Conservation (phyloP, 2,888 invertebrate genomes). For the Macrosoma leucophasiata region DNA sequence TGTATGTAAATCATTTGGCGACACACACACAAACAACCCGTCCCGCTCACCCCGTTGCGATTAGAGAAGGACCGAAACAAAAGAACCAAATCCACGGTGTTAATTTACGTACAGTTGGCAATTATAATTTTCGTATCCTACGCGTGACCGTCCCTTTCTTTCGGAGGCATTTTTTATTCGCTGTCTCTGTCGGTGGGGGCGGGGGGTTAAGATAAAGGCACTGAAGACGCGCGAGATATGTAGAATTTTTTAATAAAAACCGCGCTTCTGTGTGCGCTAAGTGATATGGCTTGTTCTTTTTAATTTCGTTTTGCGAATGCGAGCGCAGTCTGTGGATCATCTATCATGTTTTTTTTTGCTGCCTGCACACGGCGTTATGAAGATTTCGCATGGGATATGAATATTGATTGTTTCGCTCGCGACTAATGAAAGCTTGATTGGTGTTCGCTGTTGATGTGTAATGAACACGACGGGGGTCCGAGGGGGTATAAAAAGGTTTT, state of each 20-base stretch:
- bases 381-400: conserved; percentile 73
- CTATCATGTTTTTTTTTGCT: conserved; percentile 55
- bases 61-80: conserved; percentile 38
- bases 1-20: conserved; percentile 62
- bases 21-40: conserved; percentile 47
- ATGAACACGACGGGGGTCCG: conserved; percentile 36
- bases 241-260: conserved; percentile 73
- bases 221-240: conserved; percentile 71
- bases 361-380: conserved; percentile 43
- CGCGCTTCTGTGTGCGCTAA: conserved; percentile 72
- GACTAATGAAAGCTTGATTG: conserved; percentile 72
- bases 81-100: conserved; percentile 61
- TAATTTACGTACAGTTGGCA: conserved; percentile 74
- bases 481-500: conserved; percentile 47
- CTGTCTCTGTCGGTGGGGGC: conserved; percentile 49
- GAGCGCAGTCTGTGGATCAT: conserved; percentile 57
- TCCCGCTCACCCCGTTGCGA: conserved; percentile 36
- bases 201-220: conserved; percentile 61
- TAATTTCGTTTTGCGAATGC: conserved; percentile 69
- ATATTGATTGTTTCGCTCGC: conserved; percentile 67
- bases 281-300: conserved; percentile 76
- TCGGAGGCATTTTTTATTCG: conserved; percentile 52
- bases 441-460: conserved; percentile 62
- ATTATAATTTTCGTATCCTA: conserved; percentile 71
- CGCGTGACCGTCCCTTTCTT: conserved; percentile 59